Conservation (phyloP, 2,113 vertebrate genomes). For the Nycticryphes semicollaris region DNA sequence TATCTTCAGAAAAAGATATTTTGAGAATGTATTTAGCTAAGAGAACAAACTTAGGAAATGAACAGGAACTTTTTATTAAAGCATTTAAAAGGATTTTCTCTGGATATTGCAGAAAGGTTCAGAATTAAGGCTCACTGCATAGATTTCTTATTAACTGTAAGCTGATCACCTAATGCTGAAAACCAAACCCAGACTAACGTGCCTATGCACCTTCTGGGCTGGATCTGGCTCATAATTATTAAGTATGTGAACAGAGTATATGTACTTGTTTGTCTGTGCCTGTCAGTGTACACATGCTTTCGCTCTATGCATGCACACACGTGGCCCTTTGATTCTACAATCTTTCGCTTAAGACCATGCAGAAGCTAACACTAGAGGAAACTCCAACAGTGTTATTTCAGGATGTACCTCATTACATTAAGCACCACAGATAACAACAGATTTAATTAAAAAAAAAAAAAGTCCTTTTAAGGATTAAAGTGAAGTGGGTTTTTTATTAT, state of each 20-base stretch:
- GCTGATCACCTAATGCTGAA: not conserved
- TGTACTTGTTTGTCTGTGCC: not conserved
- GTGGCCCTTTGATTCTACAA: not conserved
- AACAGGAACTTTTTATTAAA: not conserved
- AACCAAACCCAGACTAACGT: not conserved
- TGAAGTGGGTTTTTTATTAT: fast-evolving
- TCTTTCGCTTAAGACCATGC: not conserved
- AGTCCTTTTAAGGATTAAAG: not conserved
- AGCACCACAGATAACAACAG: not conserved
- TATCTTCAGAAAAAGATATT: not conserved
- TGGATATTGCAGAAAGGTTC: not conserved
- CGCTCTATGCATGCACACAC: not conserved
- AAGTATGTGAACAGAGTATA: not conserved
- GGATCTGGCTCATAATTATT: not conserved
- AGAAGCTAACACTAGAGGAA: not conserved
- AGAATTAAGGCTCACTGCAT: not conserved
- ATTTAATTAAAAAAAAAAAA: not conserved
- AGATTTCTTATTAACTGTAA: not conserved
- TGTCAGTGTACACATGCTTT: fast-evolving
- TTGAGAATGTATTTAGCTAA: not conserved
- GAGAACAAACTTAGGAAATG: not conserved
- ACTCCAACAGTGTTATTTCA: not conserved
- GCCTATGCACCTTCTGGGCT: not conserved
- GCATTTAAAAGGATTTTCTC: not conserved
- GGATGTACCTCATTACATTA: not conserved